Conservation (phyloP, 1,140 invertebrate genomes). For the Drosophila serrata region DNA sequence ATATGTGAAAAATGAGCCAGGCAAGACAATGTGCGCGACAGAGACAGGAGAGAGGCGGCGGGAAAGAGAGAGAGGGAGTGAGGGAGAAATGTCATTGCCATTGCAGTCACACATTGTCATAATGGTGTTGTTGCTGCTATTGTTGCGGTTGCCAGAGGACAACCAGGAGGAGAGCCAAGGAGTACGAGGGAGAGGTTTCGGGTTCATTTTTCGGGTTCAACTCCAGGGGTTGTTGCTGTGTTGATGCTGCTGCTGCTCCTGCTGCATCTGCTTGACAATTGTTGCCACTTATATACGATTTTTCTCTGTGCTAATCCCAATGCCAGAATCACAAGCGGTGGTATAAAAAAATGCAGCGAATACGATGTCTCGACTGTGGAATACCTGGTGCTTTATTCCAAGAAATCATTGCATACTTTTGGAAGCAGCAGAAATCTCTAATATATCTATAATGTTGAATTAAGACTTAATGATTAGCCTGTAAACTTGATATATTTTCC, state of each 20-base stretch:
- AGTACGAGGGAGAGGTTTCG: constrained; percentile 12
- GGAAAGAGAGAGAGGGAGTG: constrained; percentile 5
- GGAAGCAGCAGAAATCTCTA: not conserved
- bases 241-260: constrained; percentile 3
- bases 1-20: constrained; percentile 68
- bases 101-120: constrained; percentile 59
- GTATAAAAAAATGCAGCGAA: constrained; percentile 1
- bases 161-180: constrained; percentile 11
- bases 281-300: constrained; percentile 54
- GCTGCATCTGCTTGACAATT: constrained; percentile 70
- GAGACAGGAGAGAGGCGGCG: constrained; percentile 13
- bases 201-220: constrained; percentile 53
- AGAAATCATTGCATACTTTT: not conserved
- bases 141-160: constrained; percentile 28
- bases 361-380: not conserved
- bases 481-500: too few species aligned
- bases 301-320: constrained; percentile 49
- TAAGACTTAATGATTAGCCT: too few species aligned
- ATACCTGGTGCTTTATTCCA: not conserved
- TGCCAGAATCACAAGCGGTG: constrained; percentile 15
- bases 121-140: constrained; percentile 38
- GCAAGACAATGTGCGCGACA: constrained; percentile 35
- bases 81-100: constrained; percentile 65
- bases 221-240: constrained; percentile 54
- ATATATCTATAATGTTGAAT: too few species aligned